A percentile compares a stretch with the other conserved stretches of the same genome.
Conservation (phyloP, 1,140 invertebrate genomes). For the Drosophila orena region DNA sequence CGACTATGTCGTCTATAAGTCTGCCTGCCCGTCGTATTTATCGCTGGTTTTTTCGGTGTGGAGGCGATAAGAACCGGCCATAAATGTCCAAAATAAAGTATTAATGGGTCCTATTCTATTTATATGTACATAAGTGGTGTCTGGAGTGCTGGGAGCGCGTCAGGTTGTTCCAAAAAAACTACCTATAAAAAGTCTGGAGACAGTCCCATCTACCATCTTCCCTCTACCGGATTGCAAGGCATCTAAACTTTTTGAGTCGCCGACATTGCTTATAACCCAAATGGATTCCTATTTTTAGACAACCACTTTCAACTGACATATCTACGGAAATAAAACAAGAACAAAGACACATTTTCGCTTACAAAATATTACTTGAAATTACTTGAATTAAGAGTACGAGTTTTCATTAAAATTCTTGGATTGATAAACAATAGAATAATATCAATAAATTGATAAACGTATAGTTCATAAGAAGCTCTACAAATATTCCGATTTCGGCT, state of each 20-base stretch:
- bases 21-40: slow-evolving; percentile 21
- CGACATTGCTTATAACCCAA: background rate
- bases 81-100: slow-evolving; percentile 46
- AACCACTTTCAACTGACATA: background rate
- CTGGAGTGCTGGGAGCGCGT: slow-evolving; percentile 16
- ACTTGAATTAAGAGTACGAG: no score
- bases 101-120: slow-evolving; percentile 39
- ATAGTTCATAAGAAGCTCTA: slow-evolving; percentile 1
- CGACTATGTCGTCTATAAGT: slow-evolving; percentile 29
- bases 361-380: background rate
- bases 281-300: background rate
- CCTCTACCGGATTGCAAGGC: background rate
- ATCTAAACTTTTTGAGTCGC: background rate
- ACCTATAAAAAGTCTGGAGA: slow-evolving; percentile 8
- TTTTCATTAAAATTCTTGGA: no score
- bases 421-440: slow-evolving; percentile 35
- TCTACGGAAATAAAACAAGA: no score
- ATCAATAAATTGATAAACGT: slow-evolving; percentile 4
- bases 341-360: no score
- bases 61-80: slow-evolving; percentile 27
- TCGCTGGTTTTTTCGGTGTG: background rate
- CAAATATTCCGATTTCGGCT: slow-evolving; percentile 21
- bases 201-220: background rate
- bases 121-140: slow-evolving; percentile 12
- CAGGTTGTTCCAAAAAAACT: slow-evolving; percentile 28